phyloP scores from a whole-genome alignment of 1,140 invertebrate species.

The Drosophila orena region DNA sequence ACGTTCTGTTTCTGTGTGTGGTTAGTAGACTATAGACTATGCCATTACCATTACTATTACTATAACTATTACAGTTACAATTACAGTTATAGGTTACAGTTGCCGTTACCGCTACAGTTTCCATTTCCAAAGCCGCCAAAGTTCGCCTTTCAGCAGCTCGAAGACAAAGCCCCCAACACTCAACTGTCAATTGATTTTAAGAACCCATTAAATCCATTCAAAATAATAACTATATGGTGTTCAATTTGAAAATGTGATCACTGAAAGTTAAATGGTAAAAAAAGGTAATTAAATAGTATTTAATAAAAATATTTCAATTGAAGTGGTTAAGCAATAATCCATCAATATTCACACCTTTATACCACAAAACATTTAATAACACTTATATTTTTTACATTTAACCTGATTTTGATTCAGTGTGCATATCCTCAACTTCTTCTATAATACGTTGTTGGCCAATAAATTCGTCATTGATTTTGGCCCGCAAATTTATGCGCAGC shows the following conservation, averaged over 20 bases:
- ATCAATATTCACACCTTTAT: not conserved
- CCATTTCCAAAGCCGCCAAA: constrained; percentile 51
- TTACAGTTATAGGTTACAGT: constrained; percentile 43
- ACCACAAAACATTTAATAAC: not conserved
- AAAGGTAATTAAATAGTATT: not conserved
- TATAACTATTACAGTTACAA: constrained; percentile 44
- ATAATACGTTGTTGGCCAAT: constrained; percentile 4
- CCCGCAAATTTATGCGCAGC: constrained; percentile 3
- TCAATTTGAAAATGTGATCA: not conserved
- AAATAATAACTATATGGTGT: no score
- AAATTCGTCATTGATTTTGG: constrained; percentile 27
- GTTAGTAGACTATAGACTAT: constrained; percentile 18
- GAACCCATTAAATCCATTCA: no score
- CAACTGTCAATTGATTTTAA: no score
- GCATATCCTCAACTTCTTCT: not conserved
- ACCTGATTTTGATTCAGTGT: not conserved
- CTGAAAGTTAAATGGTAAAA: not conserved
- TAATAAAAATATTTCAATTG: not conserved
- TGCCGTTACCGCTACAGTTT: constrained; percentile 41
- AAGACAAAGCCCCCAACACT: constrained; percentile 6
- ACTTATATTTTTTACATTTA: no score
- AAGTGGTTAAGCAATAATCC: not conserved
- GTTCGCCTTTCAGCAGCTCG: constrained; percentile 52
- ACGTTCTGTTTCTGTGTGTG: constrained; percentile 41
- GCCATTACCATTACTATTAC: constrained; percentile 26